These are phyloP conservation scores for Cairina moschata DNA, from an alignment of 2,113 vertebrate genomes.

Conservation along the genomic window DNA sequence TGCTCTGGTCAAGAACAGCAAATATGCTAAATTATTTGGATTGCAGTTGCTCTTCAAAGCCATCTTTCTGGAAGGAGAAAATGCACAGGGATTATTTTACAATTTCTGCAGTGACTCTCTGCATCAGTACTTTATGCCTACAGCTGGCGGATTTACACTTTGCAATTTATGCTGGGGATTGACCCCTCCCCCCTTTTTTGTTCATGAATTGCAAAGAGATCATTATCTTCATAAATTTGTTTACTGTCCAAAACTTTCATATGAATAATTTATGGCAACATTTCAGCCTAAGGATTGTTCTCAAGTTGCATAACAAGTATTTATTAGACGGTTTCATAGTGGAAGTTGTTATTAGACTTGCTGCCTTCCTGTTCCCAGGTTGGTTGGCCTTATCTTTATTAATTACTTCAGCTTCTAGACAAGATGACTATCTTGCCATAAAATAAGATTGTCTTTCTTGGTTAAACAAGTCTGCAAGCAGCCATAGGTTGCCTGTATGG, in stretches of 20 bases:
- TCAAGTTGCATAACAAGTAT: constrained; percentile 53
- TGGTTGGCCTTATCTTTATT: constrained; percentile 52
- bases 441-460: constrained; percentile 15
- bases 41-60: constrained; percentile 48
- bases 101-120: constrained; percentile 40
- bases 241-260: constrained; percentile 56
- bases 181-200: constrained; percentile 31
- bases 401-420: constrained; percentile 35
- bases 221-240: constrained; percentile 65
- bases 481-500: not conserved
- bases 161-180: constrained; percentile 49
- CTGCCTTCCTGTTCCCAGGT: not conserved
- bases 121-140: constrained; percentile 9
- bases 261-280: constrained; percentile 65
- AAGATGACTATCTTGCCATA: not conserved
- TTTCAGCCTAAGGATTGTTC: constrained; percentile 51
- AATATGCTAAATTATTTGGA: constrained; percentile 44
- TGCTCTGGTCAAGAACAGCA: constrained; percentile 51
- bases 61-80: constrained; percentile 8
- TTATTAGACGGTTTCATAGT: constrained; percentile 51
- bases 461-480: not conserved
- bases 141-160: constrained; percentile 37
- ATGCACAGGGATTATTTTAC: constrained; percentile 14
- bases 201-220: constrained; percentile 67
- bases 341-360: constrained; percentile 47